A percentile compares a stretch with the other conserved stretches of the same genome.
These are phyloP conservation scores for Ptilorrhoa leucosticta DNA, from an alignment of 2,113 vertebrate species.

Conservation along the genomic window DNA sequence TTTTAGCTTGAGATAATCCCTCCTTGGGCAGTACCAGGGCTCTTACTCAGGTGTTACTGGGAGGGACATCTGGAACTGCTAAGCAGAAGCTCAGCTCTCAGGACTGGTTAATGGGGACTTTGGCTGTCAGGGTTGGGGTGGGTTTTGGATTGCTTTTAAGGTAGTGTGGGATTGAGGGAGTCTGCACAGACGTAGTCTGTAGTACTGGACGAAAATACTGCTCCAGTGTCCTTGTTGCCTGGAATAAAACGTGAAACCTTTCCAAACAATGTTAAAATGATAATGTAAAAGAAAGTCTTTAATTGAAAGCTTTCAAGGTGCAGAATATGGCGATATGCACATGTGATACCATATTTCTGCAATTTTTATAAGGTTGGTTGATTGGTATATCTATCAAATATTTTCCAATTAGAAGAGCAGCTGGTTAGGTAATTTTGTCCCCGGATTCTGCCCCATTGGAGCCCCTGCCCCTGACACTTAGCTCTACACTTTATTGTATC, in stretches of 20 bases:
- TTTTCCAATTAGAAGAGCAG: neutral
- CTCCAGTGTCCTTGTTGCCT: neutral
- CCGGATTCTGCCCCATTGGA: neutral
- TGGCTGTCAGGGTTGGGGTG: neutral
- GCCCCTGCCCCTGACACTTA: fast-evolving
- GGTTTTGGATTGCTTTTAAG: neutral
- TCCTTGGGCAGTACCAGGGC: neutral
- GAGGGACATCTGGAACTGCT: neutral
- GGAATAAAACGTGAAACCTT: neutral
- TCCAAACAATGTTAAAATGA: neutral
- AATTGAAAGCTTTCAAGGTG: neutral
- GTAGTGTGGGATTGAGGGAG: neutral
- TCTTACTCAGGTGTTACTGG: neutral
- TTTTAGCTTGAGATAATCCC: neutral
- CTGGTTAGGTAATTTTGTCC: neutral
- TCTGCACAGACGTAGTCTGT: neutral
- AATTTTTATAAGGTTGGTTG: neutral
- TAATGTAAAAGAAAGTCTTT: neutral
- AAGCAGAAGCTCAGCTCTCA: neutral
- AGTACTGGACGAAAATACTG: neutral
- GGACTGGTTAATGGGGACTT: neutral
- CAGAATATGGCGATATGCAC: neutral
- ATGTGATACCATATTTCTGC: neutral
- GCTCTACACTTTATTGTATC: neutral
- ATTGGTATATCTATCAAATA: neutral